Base-by-base conservation (phyloP, 2,113 vertebrate species). In the Oreotrochilus melanogaster region DNA sequence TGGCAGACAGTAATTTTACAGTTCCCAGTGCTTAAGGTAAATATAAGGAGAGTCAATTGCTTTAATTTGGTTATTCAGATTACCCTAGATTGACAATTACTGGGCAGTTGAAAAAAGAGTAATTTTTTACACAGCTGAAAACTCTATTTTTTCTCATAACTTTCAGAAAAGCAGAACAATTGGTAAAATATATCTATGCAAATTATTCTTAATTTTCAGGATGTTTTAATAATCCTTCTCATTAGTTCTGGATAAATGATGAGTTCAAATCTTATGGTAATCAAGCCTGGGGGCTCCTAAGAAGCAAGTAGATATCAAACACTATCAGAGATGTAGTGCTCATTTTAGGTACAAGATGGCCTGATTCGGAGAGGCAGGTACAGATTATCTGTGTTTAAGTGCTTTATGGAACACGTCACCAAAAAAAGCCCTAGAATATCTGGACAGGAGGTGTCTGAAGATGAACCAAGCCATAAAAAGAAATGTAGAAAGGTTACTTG, bases 151-250 rank as follows among this genome's bases (percentile, higher is more conserved):
- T 73, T 9, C 0, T 7, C n/a, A 24, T 47, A 73, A 94, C 87
- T 83, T 93, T 91, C 69, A 94, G 88, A 86, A 83, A 83, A 89
- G 47, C 57, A 92, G 88, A 95, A 93, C 62, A 85, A 93, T 83
- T 83, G 64, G 35, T 86, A 74, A 89, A 92, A 57, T 48, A 24
- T 56, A 42, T 56, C 66, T 80, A 75, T 69, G 95, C 74, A 93
- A 92, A 89, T 94, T 57, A 62, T 86, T 90, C 50, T 48, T 89
- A 86, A 88, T 96, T 95, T 95, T 93, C 86, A 92, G 78, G 91
- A 78, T 92, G 50, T 92, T 89, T 95, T 95, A 91, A 88, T 94
- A 95, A 95, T 93, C 62, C 37, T 54, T 70, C 43, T 93, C 88
- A 89, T 95, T 91, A 88, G 50, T 78, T 91, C 31, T 89, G 65